phyloP scores from a whole-genome alignment of 2,888 invertebrate species.

The Eledona agricola region DNA sequence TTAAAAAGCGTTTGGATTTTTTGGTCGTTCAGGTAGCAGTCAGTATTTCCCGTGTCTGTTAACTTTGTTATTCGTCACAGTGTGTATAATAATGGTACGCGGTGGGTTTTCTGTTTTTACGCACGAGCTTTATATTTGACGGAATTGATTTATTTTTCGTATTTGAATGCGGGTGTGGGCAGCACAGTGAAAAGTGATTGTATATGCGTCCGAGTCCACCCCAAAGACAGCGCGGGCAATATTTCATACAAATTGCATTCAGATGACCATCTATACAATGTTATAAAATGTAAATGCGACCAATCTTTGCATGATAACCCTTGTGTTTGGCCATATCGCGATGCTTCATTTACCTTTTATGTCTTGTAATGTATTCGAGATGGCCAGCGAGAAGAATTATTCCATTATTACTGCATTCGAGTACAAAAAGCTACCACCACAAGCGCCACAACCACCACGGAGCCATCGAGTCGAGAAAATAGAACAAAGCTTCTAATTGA shows the following conservation, averaged over 20 bases:
- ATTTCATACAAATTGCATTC: constrained; percentile 58
- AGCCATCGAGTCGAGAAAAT: constrained; percentile 32
- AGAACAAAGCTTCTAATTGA: constrained; percentile 53
- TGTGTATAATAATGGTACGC: constrained; percentile 13
- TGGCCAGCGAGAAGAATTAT: constrained; percentile 51
- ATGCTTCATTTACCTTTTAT: constrained; percentile 61
- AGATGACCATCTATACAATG: constrained; percentile 59
- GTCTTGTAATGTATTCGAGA: constrained; percentile 53
- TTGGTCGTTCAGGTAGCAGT: constrained; percentile 19
- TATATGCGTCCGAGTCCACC: constrained; percentile 41
- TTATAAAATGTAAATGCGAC: constrained; percentile 59
- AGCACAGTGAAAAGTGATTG: constrained; percentile 32
- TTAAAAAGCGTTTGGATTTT: constrained; percentile 8
- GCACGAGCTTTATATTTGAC: constrained; percentile 16
- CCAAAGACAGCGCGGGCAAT: constrained; percentile 47
- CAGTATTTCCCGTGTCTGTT: constrained; percentile 7
- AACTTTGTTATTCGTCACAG: constrained; percentile 24
- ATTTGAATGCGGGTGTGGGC: constrained; percentile 31
- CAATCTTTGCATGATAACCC: constrained; percentile 56
- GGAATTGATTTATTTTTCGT: constrained; percentile 35
- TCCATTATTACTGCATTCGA: constrained; percentile 50
- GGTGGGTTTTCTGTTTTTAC: constrained; percentile 17
- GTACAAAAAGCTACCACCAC: constrained; percentile 54
- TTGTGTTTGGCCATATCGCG: constrained; percentile 54
- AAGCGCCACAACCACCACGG: too few relatives aligned